Percentiles rank a stretch among this genome's conserved stretches.
phyloP scores from a whole-genome alignment of 2,797 vertebrate species.

The Acomys russatus region DNA sequence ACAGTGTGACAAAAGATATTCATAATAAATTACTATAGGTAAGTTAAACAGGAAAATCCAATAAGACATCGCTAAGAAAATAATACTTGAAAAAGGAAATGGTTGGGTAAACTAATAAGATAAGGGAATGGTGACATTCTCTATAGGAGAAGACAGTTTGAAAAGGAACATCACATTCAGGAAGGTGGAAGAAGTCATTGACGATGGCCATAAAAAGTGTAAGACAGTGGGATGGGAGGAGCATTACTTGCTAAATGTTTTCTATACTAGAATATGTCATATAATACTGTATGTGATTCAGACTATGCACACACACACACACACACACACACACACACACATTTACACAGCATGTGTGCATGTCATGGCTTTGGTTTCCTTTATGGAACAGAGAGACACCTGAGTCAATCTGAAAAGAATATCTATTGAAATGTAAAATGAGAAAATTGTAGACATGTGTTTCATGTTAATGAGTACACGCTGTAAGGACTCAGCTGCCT shows the following conservation, averaged over 20 bases:
- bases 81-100: neutral
- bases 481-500: neutral
- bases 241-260: neutral
- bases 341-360: neutral
- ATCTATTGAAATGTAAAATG: neutral
- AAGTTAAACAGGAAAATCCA: neutral
- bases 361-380: neutral
- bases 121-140: neutral
- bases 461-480: neutral
- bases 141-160: neutral
- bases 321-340: neutral
- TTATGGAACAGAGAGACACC: neutral
- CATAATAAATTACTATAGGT: neutral
- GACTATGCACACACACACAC: neutral
- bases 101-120: neutral
- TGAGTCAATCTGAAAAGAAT: slow-evolving; percentile 4
- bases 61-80: slow-evolving; percentile 12
- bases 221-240: neutral
- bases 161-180: neutral
- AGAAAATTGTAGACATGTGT: neutral
- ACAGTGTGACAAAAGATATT: neutral
- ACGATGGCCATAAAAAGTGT: neutral
- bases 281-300: neutral
- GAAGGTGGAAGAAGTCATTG: neutral
- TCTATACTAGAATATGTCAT: neutral